These are phyloP conservation scores for Lampris incognitus DNA, from an alignment of 2,113 vertebrate genomes.

Conservation along the genomic window DNA sequence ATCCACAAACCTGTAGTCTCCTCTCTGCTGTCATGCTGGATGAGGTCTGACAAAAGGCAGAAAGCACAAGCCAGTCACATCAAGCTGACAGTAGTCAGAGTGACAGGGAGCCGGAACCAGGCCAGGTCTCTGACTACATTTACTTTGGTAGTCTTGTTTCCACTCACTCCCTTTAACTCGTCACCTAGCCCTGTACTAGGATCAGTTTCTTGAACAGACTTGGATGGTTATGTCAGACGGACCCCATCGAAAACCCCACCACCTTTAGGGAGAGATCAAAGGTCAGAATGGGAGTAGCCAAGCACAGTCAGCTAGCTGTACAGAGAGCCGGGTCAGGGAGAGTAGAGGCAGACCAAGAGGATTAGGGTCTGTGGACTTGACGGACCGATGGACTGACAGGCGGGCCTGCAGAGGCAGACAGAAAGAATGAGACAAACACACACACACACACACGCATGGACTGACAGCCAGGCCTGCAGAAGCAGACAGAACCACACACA, in stretches of 20 bases:
- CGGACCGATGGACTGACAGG: neutral
- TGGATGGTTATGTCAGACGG: conserved; percentile 1
- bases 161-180: neutral
- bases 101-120: neutral
- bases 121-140: neutral
- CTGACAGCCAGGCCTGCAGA: too few species aligned
- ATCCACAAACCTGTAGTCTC: neutral
- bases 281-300: conserved; percentile 40
- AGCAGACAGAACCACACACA: conserved; percentile 2
- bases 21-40: neutral
- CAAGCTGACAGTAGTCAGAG: neutral
- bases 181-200: neutral
- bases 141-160: conserved; percentile 2
- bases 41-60: neutral
- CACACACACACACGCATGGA: neutral
- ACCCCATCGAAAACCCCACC: neutral
- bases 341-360: neutral
- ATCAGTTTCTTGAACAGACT: neutral
- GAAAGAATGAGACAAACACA: neutral
- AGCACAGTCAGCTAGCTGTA: conserved; percentile 16
- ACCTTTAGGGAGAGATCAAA: conserved; percentile 40
- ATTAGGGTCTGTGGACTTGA: neutral
- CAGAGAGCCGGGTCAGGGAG: neutral
- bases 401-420: neutral
- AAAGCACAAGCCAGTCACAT: neutral